A percentile compares a stretch with the other conserved stretches of the same genome.
Conservation (phyloP, 2,888 invertebrate genomes). For the Baronia brevicornis region DNA sequence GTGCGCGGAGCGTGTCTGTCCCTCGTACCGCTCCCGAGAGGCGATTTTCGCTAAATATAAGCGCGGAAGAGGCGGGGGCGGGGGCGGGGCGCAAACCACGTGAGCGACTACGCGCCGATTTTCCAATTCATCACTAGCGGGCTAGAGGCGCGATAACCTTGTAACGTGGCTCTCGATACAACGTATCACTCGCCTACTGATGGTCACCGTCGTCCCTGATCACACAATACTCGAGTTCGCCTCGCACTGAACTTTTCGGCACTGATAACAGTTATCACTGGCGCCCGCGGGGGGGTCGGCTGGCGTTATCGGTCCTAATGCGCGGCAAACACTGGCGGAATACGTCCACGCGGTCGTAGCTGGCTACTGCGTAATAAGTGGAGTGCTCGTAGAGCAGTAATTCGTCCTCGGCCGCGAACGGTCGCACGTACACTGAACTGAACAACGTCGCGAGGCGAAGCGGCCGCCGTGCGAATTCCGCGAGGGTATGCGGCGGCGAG, state of each 20-base stretch:
- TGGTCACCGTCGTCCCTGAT: slow-evolving; percentile 43
- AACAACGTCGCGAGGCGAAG: slow-evolving; percentile 50
- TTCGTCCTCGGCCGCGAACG: slow-evolving; percentile 58
- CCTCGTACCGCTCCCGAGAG: slow-evolving; percentile 70
- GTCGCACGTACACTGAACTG: slow-evolving; percentile 68
- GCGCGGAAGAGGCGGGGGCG: slow-evolving; percentile 62
- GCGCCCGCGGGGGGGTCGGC: slow-evolving; percentile 21
- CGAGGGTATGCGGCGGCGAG: slow-evolving; percentile 37
- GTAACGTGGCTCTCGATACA: slow-evolving; percentile 68
- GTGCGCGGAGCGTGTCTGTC: slow-evolving; percentile 50
- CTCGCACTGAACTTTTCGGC: slow-evolving; percentile 62
- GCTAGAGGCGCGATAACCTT: slow-evolving; percentile 72
- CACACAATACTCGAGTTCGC: slow-evolving; percentile 44
- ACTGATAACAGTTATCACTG: slow-evolving; percentile 63
- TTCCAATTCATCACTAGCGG: slow-evolving; percentile 73
- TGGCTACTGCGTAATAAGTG: slow-evolving; percentile 71
- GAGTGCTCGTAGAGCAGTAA: slow-evolving; percentile 43
- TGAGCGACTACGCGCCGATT: slow-evolving; percentile 75
- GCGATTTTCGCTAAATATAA: slow-evolving; percentile 75
- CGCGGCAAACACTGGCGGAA: slow-evolving; percentile 31
- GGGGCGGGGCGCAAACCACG: slow-evolving; percentile 71
- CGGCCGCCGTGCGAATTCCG: slow-evolving; percentile 63
- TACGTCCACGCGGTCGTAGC: slow-evolving; percentile 68
- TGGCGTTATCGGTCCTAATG: too few relatives aligned
- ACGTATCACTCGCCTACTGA: slow-evolving; percentile 48